These are phyloP conservation scores for Drosophila emarginata DNA, from an alignment of 2,888 invertebrate genomes.

Conservation along the genomic window DNA sequence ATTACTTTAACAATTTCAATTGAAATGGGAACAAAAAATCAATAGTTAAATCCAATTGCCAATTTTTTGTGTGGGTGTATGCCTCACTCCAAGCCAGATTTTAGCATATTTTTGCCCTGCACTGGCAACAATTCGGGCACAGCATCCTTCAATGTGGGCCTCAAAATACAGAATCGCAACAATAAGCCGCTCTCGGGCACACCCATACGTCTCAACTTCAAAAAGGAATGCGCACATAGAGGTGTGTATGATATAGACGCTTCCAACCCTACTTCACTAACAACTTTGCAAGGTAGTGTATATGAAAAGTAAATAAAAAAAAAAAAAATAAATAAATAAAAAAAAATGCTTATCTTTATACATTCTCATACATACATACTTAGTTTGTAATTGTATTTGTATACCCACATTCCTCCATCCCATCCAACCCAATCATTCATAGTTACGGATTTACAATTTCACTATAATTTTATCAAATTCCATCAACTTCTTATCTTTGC, in stretches of 20 bases:
- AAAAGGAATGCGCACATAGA: slow-evolving; percentile 97
- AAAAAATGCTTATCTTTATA: slow-evolving; percentile 54
- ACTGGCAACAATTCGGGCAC: slow-evolving; percentile 94
- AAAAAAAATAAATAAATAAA: slow-evolving; percentile 61
- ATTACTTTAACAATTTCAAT: background rate
- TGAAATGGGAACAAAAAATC: background rate
- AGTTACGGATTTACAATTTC: background rate
- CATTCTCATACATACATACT: slow-evolving; percentile 1
- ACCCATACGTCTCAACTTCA: slow-evolving; percentile 91
- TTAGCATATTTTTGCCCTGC: slow-evolving; percentile 94
- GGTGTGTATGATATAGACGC: slow-evolving; percentile 88
- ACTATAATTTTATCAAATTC: background rate
- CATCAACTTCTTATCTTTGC: background rate
- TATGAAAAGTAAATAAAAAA: slow-evolving; percentile 66
- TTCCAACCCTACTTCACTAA: slow-evolving; percentile 82
- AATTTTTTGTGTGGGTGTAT: background rate
- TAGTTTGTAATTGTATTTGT: slow-evolving; percentile 12
- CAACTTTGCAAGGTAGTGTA: slow-evolving; percentile 83
- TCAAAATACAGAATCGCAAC: slow-evolving; percentile 91
- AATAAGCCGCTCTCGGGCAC: slow-evolving; percentile 92
- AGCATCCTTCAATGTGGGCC: slow-evolving; percentile 93
- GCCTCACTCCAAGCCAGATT: slow-evolving; percentile 84
- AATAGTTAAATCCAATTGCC: background rate
- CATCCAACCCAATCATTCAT: background rate
- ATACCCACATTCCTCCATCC: background rate